Conservation (phyloP, 2,797 vertebrate species). For the Sylvilagus floridanus region DNA sequence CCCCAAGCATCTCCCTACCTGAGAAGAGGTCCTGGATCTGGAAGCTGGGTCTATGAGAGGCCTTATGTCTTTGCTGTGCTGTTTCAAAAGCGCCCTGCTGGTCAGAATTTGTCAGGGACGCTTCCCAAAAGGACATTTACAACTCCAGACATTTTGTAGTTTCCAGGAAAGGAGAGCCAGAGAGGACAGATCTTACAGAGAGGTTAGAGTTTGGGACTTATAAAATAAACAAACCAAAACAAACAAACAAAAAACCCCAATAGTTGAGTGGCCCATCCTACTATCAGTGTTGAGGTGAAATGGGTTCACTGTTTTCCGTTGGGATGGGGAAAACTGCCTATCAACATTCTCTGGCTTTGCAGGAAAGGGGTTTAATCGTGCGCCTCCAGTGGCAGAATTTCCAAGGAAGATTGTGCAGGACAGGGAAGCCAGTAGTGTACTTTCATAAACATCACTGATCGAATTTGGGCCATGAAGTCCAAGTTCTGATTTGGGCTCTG, state of each 20-base stretch:
- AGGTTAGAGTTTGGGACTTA: neutral
- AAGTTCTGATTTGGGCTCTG: neutral
- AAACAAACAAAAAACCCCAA: neutral
- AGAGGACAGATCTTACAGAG: neutral
- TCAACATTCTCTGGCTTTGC: too few species aligned
- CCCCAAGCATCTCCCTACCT: neutral
- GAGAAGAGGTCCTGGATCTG: rapidly evolving
- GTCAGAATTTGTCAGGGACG: neutral
- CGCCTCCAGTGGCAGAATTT: neutral
- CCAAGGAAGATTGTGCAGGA: too few species aligned
- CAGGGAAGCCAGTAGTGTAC: rapidly evolving
- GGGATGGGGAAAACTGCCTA: neutral
- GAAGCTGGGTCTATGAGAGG: neutral
- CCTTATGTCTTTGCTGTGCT: neutral
- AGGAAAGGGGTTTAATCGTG: too few species aligned
- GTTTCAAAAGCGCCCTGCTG: neutral
- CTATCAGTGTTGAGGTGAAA: neutral
- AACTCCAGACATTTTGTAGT: neutral
- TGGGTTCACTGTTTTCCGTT: neutral
- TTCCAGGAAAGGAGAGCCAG: neutral
- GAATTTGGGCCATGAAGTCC: neutral
- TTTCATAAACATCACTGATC: neutral
- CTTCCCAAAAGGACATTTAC: neutral
- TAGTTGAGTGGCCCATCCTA: neutral
- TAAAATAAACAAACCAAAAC: neutral